A percentile compares a stretch with the other conserved stretches of the same genome.
These are phyloP conservation scores for Gephyroberyx darwinii DNA, from an alignment of 2,797 vertebrate species.

Conservation along the genomic window DNA sequence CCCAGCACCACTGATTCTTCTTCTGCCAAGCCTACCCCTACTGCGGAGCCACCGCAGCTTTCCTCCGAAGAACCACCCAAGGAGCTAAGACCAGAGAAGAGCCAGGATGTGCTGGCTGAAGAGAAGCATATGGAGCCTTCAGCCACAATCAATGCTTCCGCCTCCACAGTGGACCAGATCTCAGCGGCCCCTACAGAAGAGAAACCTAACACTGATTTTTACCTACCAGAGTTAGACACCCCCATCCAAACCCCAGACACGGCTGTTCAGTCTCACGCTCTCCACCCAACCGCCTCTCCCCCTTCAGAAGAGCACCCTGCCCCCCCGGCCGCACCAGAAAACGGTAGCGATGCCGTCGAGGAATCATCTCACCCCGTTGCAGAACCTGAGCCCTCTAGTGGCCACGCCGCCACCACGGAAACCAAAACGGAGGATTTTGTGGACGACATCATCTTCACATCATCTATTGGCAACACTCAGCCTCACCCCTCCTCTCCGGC, in stretches of 20 bases:
- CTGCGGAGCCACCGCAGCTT: conserved; percentile 73
- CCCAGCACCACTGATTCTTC: conserved; percentile 74
- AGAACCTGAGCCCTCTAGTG: conserved; percentile 42
- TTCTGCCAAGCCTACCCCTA: conserved; percentile 71
- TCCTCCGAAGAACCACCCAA: conserved; percentile 65
- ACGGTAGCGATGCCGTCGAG: conserved; percentile 21
- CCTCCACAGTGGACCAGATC: conserved; percentile 27
- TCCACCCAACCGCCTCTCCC: conserved; percentile 16
- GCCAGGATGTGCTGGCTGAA: conserved; percentile 47
- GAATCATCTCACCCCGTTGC: neutral
- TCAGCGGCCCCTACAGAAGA: conserved; percentile 32
- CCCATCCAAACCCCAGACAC: conserved; percentile 29
- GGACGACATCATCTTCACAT: conserved; percentile 79
- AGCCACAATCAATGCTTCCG: conserved; percentile 27
- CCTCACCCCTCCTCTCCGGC: conserved; percentile 74
- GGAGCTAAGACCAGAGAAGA: conserved; percentile 56
- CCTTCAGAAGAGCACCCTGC: conserved; percentile 54
- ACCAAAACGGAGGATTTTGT: conserved; percentile 76
- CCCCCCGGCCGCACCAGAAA: conserved; percentile 54
- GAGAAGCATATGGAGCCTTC: conserved; percentile 45
- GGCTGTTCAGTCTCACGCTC: conserved; percentile 20
- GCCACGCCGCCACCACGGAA: conserved; percentile 20
- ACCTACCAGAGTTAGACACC: conserved; percentile 24
- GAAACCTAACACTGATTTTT: conserved; percentile 57
- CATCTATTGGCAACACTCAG: conserved; percentile 57